Evolutionary conservation across 2,113 vertebrate genomes (phyloP), one percentile per base, ranked within the genome.

Genomic region (Psilopogon haemacephalus): DNA sequence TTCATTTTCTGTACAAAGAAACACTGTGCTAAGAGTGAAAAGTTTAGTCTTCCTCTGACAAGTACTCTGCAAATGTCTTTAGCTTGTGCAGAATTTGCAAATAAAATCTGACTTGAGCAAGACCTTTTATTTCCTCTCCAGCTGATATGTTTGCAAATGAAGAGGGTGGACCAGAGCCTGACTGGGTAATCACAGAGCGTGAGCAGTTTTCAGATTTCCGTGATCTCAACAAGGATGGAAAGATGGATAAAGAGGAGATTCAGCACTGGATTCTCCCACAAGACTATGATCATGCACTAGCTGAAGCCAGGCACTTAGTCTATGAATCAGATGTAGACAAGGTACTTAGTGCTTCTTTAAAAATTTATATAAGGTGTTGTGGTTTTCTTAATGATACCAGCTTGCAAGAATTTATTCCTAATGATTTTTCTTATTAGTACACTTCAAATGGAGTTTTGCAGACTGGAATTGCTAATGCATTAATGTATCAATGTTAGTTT

Each of bases 81-180:
- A 68, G n/a, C 35, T 75, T 59, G 64, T 77, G 27, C 33, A 2
- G 58, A 58, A 62, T 82, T 86, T 88, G 26, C 28, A 72, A 69
- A 42, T 48, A 55, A 88, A 88, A 62, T 32, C 24, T 38, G 18
- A 65, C n/a, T 88, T 2, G 0, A 85, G 40, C 27, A 19, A 94
- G 38, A 88, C 24, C 20, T 64, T 86, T 76, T 33, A 16, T 62
- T 95, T 96, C 76, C 42, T 70, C 76, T 89, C 24, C 79, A 99
- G 99, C 98, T 37, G 99, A 99, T 94, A 99, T 99, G 99, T 99
- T 99, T 97, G 97, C 98, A 37, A 98, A 99, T 8, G 99, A 99
- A 96, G 99, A 99, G 8, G 98, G 97, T 3, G 98, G 98, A 59
- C 98, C 98, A 5, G 99, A 99, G 89, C 99, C 99, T 24, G 99